Base-by-base conservation (phyloP, 2,888 invertebrate species). In the Cinara cedri region DNA sequence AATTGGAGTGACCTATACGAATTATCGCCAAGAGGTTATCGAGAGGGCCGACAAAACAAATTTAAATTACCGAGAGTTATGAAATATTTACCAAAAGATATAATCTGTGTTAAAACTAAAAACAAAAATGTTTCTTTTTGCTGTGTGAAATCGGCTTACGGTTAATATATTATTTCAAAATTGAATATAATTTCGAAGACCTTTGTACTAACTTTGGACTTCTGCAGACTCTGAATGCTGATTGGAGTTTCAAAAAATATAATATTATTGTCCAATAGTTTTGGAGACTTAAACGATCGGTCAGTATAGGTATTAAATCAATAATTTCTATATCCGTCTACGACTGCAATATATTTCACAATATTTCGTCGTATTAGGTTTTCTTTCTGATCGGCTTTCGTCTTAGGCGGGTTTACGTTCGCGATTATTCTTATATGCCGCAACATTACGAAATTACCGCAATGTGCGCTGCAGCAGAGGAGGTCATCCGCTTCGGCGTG, bases 361-460 rank as follows among this genome's bases (percentile, higher is more conserved):
- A 44, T 42, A 3, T 63, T 65, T 26, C 51, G 9, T 16, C 2
- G 60, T 26, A 26, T 44, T 34, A 34, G 34, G 34, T 34, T 34
- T 34, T 34, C 49, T 34, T 34, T 34, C 24, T 44, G 42, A 74
- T 70, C 63, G 21, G 51, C 74, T 74, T 74, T 63, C 65, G 34
- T 65, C 65, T 24, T 24, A 24, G 21, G 51, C 49, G 72, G 21
- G 46, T n/a, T 46, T 57, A 19, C 9, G 19, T 42, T 13, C 14
- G n/a, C 44, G 13, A 21, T 26, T 54, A 74, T 44, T 75, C 75
- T 55, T 65, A 21, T 57, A 21, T 21, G 21, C 51, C 51, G 75
- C 66, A 76, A 68, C 26, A 68, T 76, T 76, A 76, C 76, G 76
- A 76, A 68, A 76, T n/a, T 21, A 74, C 34, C 34, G 34, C 34